Conservation (phyloP, 2,113 vertebrate species). For the Lophius piscatorius region DNA sequence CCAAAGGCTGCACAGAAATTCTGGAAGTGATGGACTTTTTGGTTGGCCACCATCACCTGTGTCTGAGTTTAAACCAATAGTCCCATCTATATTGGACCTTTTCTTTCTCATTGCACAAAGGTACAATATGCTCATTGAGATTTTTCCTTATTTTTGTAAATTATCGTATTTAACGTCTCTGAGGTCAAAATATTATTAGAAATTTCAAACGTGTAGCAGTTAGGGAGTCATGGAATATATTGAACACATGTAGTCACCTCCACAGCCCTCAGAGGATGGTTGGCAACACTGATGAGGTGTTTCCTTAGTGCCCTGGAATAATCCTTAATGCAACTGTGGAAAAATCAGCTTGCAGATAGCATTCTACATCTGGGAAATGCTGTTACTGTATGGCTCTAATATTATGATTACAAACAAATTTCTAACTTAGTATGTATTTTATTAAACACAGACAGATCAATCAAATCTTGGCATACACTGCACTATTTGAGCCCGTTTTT, state of each 20-base stretch:
- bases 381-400: no score
- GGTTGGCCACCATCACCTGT: conserved; percentile 43
- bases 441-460: no score
- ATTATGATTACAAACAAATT: no score
- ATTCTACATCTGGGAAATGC: conserved; percentile 32
- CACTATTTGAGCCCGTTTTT: no score
- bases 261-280: conserved; percentile 29
- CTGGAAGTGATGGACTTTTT: conserved; percentile 41
- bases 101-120: conserved; percentile 27
- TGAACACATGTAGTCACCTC: conserved; percentile 45
- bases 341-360: conserved; percentile 29
- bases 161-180: conserved; percentile 17
- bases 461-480: no score
- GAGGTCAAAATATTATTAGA: conserved; percentile 23
- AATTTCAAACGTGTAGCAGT: conserved; percentile 49
- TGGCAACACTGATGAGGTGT: conserved; percentile 56
- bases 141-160: conserved; percentile 17
- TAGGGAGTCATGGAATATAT: conserved; percentile 54
- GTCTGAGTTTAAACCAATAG: conserved; percentile 44
- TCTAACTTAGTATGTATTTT: no score
- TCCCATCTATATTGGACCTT: conserved; percentile 9
- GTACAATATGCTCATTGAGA: conserved; percentile 26
- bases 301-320: conserved; percentile 63
- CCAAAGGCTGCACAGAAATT: conserved; percentile 22
- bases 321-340: conserved; percentile 2